Evolutionary conservation across 37 sponge, comb jelly and placozoan species (phyloP).

Genomic region (Beroe ovata): DNA sequence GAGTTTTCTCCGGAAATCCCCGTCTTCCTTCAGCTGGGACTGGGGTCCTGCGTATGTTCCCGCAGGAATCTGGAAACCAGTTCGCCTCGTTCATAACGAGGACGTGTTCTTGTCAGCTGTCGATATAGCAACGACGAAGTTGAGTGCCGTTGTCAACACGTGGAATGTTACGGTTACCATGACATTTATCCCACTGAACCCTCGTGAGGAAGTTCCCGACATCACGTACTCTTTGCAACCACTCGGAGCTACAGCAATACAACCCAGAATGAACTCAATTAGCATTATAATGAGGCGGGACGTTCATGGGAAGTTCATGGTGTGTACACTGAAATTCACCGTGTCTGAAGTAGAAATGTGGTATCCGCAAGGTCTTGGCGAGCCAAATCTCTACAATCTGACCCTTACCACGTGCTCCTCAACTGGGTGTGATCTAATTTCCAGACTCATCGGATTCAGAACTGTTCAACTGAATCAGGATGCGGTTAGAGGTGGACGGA

Average conservation of each 20-base stretch:
- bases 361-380: not conserved
- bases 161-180: not conserved
- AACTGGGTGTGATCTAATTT: not conserved
- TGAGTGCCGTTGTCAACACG: not conserved
- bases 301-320: not conserved
- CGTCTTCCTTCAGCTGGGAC: constrained; percentile 92
- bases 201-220: not conserved
- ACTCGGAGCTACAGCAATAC: not conserved
- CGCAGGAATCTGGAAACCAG: constrained; percentile 79
- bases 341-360: not conserved
- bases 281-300: not conserved
- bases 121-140: not conserved
- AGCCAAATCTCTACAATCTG: not conserved
- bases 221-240: not conserved
- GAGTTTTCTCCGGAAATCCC: not conserved
- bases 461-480: constrained; percentile 11
- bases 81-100: not conserved
- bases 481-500: not conserved
- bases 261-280: not conserved
- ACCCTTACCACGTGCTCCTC: not conserved
- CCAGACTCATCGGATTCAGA: constrained; percentile 10
- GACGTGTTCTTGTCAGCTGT: not conserved
- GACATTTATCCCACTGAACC: not conserved
- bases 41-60: constrained; percentile 98
- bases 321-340: not conserved